Base-by-base conservation (phyloP, 1,140 invertebrate genomes). In the Drosophila neocordata region DNA sequence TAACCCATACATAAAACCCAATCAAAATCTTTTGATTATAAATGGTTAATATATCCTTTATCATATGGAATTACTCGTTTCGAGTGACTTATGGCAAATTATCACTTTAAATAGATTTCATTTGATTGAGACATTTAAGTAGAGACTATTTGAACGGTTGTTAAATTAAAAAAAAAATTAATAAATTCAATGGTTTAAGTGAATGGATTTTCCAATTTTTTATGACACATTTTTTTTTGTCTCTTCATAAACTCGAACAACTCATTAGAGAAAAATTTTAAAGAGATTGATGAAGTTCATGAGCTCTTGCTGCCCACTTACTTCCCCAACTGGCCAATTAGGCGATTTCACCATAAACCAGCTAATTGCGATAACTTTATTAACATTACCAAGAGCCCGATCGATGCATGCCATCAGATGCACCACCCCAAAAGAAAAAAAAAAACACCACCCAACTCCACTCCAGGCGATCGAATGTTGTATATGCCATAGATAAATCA, bases 401-500 rank as follows among this genome's bases (percentile, higher is more conserved):
- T n/a, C n/a, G n/a, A n/a, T n/a, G 34, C 35, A 44, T 60, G 11
- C 35, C 35, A 44, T 38, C 35, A 9, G n/a, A 9, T 15, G 57
- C 34, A 24, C 22, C 22, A 24, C 22, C 22, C 22, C 22, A 24
- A 24, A 24, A 24, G 4, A 24, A 15, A 22, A 18, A 27, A 13
- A 13, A 34, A 34, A 56, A 4, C 8, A 24, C n/a, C n/a, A n/a
- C n/a, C n/a, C n/a, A n/a, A n/a, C n/a, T n/a, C n/a, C n/a, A n/a
- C n/a, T n/a, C n/a, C n/a, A 18, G 18, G 27, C 55, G 27, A 61
- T 48, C 69, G 31, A 27, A 22, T 57, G 31, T 52, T 53, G 37
- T 59, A 22, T 41, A 56, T 34, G 4, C 37, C 18, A 34, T 11
- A 55, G 35, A 55, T 63, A 63, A 70, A 65, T 60, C 63, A 63